Evolutionary conservation across 2,113 vertebrate genomes (phyloP).

Genomic region (Bujurquina vittata): DNA sequence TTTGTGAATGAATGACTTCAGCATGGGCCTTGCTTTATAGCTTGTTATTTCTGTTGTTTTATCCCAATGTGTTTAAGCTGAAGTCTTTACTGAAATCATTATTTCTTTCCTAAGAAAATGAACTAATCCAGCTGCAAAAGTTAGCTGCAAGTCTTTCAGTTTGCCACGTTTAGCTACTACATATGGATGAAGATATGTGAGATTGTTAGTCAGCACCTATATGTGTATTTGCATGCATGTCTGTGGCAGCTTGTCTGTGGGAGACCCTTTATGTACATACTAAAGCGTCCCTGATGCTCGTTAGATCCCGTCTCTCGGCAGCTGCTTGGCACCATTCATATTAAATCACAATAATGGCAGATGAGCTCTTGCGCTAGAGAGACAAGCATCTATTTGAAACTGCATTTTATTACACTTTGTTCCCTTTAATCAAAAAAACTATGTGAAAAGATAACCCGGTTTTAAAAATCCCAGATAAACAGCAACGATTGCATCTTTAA

Average conservation of each 20-base stretch:
- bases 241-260: conserved; percentile 50
- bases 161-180: conserved; percentile 40
- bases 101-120: conserved; percentile 69
- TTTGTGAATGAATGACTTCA: background rate
- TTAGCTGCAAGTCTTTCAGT: conserved; percentile 84
- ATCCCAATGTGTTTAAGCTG: conserved; percentile 28
- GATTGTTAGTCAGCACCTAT: conserved; percentile 56
- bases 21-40: background rate
- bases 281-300: conserved; percentile 75
- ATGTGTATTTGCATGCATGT: conserved; percentile 58
- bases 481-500: conserved; percentile 83
- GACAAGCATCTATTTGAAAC: conserved; percentile 76
- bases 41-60: conserved; percentile 15
- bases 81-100: conserved; percentile 85
- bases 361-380: conserved; percentile 62
- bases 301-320: conserved; percentile 77
- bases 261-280: conserved; percentile 75
- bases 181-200: conserved; percentile 38
- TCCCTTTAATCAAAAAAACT: conserved; percentile 82
- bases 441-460: conserved; percentile 77
- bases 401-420: conserved; percentile 82
- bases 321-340: conserved; percentile 72
- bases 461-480: conserved; percentile 82
- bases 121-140: conserved; percentile 80
- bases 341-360: conserved; percentile 80